Evolutionary conservation across 2,888 invertebrate species (phyloP), one percentile per base, ranked within the genome.

Genomic region (Acrobeloides nanus): DNA sequence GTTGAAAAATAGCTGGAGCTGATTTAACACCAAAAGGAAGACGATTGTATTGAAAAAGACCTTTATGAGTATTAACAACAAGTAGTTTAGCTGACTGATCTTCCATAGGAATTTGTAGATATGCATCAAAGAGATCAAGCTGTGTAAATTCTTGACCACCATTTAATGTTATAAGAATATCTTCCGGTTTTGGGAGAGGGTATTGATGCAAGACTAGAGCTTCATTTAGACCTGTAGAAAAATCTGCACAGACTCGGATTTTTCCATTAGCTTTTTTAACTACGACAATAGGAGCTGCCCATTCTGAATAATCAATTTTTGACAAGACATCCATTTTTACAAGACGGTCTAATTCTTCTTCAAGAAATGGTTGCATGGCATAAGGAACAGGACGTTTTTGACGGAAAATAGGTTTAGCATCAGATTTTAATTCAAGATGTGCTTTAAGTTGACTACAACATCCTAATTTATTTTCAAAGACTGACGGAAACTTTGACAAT

Each of bases 1-100:
- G 29, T 34, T 65, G 64, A 32, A 65, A 64, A 8, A 63, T 59
- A 0, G 38, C 39, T 7, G 66, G 65, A 1, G 58, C 64, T 4
- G 55, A 47, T 18, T 51, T 54, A 0, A 62, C 39, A 23, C 65
- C 66, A 29, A 66, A 66, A 1, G 59, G 54, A 8, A 65, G 27
- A 10, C 62, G 21, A 24, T 59, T 43, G 35, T 54, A 62, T 21
- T 42, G 33, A 33, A 51, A 62, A 27, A 65, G 27, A 7, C 62
- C 60, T n/a, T 24, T 27, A 34, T 62, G 62, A 0, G 63, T 63
- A 31, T 56, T 66, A 18, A 57, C 45, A 4, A 32, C 42, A 8
- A 43, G 21, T 7, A 53, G 24, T 5, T 44, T 15, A 38, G 55
- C 41, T 5, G 52, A 48, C 1, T 62, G 50, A 2, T 53, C 50